Evolutionary conservation across 2,888 invertebrate species (phyloP).

Genomic region (Sceliomorpha sp.): DNA sequence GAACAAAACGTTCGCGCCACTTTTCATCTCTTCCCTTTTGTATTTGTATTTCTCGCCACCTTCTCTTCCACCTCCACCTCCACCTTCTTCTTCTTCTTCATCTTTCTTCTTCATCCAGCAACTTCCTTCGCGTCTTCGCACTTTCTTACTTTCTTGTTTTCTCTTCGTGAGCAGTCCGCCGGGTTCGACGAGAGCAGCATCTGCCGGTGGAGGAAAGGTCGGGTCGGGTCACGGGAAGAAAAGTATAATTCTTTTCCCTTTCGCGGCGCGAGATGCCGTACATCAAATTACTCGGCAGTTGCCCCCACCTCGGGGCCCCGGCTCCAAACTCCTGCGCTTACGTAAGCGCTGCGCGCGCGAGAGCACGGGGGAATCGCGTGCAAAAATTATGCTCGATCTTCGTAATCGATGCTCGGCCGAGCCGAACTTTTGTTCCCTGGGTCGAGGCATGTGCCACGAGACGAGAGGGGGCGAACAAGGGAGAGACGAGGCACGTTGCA

Average conservation of each 20-base stretch:
- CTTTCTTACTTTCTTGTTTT: conserved; percentile 47
- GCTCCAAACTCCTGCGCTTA: background rate
- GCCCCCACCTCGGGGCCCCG: background rate
- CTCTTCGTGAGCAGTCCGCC: conserved; percentile 38
- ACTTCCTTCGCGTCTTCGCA: conserved; percentile 29
- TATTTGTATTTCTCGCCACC: conserved; percentile 1
- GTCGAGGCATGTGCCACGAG: background rate
- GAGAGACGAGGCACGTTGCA: background rate
- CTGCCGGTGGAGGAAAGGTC: conserved; percentile 56
- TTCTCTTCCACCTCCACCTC: conserved; percentile 10
- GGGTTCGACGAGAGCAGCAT: conserved; percentile 49
- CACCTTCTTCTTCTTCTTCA: conserved; percentile 4
- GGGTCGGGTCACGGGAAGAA: conserved; percentile 53
- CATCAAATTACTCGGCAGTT: conserved; percentile 44
- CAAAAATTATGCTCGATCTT: conserved; percentile 33
- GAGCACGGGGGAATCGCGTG: background rate
- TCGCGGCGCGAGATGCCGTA: conserved; percentile 38
- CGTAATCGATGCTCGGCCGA: conserved; percentile 32
- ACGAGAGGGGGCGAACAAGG: no score
- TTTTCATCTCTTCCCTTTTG: conserved; percentile 38
- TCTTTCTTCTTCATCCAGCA: conserved; percentile 19
- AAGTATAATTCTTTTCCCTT: conserved; percentile 34
- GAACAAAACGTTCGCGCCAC: conserved; percentile 50
- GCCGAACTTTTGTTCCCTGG: conserved; percentile 22
- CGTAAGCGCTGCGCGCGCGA: background rate